These are phyloP conservation scores for Zygogramma bicolorata DNA, from an alignment of 2,888 invertebrate species.

Conservation along the genomic window DNA sequence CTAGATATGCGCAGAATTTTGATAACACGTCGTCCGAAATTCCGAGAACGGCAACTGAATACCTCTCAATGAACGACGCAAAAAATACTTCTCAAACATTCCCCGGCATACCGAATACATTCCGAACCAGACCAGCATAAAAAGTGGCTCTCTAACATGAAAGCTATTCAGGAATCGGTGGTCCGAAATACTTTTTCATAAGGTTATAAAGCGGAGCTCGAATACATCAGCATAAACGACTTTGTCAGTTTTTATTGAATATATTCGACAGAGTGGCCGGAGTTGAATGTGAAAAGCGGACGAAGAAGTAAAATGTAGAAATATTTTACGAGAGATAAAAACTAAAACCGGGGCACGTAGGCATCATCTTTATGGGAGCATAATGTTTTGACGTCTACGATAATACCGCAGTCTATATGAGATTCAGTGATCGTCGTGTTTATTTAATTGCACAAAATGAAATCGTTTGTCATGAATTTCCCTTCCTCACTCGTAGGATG, in stretches of 20 bases:
- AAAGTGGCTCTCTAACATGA: constrained; percentile 23
- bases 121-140: constrained; percentile 15
- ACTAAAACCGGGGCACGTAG: not conserved
- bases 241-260: constrained; percentile 45
- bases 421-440: too few species aligned
- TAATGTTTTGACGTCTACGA: not conserved
- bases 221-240: constrained; percentile 48
- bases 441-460: too few species aligned
- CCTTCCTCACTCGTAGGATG: too few species aligned
- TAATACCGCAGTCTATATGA: too few species aligned
- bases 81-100: not conserved
- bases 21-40: not conserved
- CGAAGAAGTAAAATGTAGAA: not conserved
- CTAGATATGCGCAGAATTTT: not conserved
- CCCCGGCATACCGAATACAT: not conserved
- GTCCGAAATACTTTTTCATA: constrained; percentile 32
- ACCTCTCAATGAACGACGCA: not conserved
- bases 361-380: not conserved
- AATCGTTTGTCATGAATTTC: too few species aligned
- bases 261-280: constrained; percentile 41
- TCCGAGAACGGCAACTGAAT: not conserved
- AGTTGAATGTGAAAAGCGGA: not conserved
- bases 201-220: constrained; percentile 39
- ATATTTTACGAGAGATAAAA: not conserved
- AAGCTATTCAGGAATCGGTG: constrained; percentile 31